Conservation (phyloP, 2,888 invertebrate genomes). For the Augiades crinisus region DNA sequence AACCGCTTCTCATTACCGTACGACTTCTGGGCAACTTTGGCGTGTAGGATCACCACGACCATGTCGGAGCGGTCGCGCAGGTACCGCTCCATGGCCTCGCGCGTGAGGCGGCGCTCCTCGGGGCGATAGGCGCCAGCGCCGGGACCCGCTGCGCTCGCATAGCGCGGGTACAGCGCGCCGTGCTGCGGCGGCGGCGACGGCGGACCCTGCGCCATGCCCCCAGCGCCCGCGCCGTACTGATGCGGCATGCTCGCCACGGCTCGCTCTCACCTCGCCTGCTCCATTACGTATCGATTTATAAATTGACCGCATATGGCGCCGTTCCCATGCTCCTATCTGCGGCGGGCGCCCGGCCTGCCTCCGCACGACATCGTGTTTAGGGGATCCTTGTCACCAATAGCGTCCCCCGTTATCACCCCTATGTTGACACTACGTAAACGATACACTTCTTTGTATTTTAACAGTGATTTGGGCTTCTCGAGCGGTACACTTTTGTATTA, state of each 20-base stretch:
- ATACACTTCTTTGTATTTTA: conserved; percentile 17
- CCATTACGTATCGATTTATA: conserved; percentile 46
- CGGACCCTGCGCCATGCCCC: conserved; percentile 89
- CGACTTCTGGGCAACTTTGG: conserved; percentile 99
- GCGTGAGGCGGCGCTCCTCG: conserved; percentile 91
- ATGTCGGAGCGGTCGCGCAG: conserved; percentile 96
- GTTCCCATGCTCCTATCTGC: conserved; percentile 43
- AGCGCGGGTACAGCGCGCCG: conserved; percentile 83
- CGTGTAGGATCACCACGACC: conserved; percentile 98
- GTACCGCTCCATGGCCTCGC: conserved; percentile 98
- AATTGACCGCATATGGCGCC: conserved; percentile 37
- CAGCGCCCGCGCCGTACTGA: conserved; percentile 86
- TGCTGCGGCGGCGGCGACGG: conserved; percentile 84
- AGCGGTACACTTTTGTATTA: conserved; percentile 77
- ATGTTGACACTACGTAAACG: conserved; percentile 24
- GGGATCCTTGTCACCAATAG: conserved; percentile 37
- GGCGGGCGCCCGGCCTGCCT: conserved; percentile 35
- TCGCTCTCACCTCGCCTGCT: conserved; percentile 62
- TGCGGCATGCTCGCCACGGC: conserved; percentile 87
- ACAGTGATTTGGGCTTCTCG: conserved; percentile 34
- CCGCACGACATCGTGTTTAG: conserved; percentile 37
- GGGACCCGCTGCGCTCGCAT: conserved; percentile 79
- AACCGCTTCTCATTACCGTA: conserved; percentile 99
- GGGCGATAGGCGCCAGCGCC: conserved; percentile 84
- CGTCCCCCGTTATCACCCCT: conserved; percentile 40